Base-by-base conservation (phyloP, 2,797 vertebrate genomes). In the Spea hammondii region DNA sequence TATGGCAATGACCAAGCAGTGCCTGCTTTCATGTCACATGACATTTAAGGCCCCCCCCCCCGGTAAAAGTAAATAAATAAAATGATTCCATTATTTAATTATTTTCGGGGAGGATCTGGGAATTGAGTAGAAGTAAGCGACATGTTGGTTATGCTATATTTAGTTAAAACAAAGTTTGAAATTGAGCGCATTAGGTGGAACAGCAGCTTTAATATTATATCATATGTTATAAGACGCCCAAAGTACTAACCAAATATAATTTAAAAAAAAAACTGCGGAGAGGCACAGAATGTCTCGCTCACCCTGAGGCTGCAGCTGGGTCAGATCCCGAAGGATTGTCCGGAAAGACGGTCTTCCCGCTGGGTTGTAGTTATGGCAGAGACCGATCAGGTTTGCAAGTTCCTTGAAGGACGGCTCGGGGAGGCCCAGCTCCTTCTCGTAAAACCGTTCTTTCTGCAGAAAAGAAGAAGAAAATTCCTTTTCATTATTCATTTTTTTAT, bases 361-460 rank as follows among this genome's bases (percentile, higher is more conserved):
- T 0, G 93, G 88, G 32, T 94, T 91, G 5, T 98, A 97, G 62
- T 88, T 94, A 83, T 96, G 87, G 89, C 97, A 98, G 88, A 90
- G 94, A 73, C 88, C 92, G 86, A 96, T 94, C 59, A 98, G 91
- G n/a, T 82, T 88, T 32, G 93, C 94, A 79, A 99, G 86, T 47
- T 96, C 95, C 14, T 89, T 88, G 74, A 94, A 96, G 0, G 94
- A 93, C 0, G 95, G 95, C 45, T 94, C 93, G 0, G 94, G 88
- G 49, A 98, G 89, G 13, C 86, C 92, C 7, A 93, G 89, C 84
- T 88, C 91, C 48, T 93, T 94, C 86, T 95, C 92, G 50, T 98
- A 98, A 82, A 99, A 98, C 4, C 88, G 87, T 82, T 97, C 95
- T 86, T 98, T 98, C 97, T 98, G 91, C 7, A n/a, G 51, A n/a